A percentile compares a stretch with the other conserved stretches of the same genome.
Evolutionary conservation across 2,888 invertebrate genomes (phyloP).

Genomic region (Temnothorax ravouxi): DNA sequence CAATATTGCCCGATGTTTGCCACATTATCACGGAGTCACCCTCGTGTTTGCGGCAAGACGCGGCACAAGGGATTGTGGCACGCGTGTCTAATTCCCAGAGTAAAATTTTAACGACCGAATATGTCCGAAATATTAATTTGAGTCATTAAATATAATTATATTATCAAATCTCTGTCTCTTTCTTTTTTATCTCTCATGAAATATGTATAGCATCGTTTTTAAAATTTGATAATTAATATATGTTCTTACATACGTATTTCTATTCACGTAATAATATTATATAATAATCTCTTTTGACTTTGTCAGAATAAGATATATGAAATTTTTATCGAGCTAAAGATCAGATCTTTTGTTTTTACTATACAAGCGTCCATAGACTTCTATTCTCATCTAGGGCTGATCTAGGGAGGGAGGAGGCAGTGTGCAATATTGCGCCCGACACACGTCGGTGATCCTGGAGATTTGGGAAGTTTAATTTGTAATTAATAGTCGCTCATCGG

Average conservation of each 20-base stretch:
- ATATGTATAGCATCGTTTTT: neutral
- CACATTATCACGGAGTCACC: slow-evolving; percentile 75
- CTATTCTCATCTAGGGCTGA: neutral
- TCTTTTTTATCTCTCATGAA: neutral
- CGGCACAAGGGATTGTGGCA: neutral
- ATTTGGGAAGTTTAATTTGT: slow-evolving; percentile 76
- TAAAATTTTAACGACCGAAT: neutral
- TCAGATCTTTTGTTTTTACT: neutral
- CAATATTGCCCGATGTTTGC: slow-evolving; percentile 82
- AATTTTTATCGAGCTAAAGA: neutral
- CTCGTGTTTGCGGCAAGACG: slow-evolving; percentile 64
- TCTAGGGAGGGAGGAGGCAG: neutral
- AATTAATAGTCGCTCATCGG: slow-evolving; percentile 77
- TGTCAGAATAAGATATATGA: neutral
- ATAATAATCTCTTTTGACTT: neutral
- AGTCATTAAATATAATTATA: neutral
- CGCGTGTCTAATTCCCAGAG: neutral
- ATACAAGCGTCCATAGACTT: neutral
- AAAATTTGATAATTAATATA: slow-evolving; percentile 3
- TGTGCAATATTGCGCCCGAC: slow-evolving; percentile 40
- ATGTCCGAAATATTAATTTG: neutral
- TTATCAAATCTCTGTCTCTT: neutral
- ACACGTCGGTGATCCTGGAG: slow-evolving; percentile 49
- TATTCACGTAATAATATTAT: neutral
- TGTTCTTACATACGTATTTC: neutral